These are phyloP conservation scores for Etheostoma spectabile DNA, from an alignment of 2,113 vertebrate genomes.

Conservation along the genomic window DNA sequence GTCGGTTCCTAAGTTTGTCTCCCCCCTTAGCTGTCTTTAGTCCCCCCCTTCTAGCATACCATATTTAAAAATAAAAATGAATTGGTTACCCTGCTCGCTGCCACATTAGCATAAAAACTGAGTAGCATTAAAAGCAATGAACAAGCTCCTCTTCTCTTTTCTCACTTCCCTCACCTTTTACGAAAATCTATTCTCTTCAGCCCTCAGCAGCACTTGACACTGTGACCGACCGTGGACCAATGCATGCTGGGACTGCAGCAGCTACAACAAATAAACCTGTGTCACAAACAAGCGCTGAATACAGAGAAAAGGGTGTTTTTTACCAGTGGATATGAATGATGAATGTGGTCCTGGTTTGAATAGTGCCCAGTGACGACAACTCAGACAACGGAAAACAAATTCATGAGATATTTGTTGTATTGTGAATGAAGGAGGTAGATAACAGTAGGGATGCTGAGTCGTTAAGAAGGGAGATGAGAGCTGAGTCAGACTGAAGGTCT, in stretches of 20 bases:
- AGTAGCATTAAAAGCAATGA: neutral
- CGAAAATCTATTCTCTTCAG: conserved; percentile 7
- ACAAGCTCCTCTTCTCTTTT: neutral
- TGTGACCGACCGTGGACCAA: neutral
- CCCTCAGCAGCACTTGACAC: conserved; percentile 10
- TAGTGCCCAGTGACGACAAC: conserved; percentile 58
- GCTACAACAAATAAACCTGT: conserved; percentile 44
- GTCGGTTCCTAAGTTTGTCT: too few species aligned
- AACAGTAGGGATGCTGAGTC: conserved; percentile 44
- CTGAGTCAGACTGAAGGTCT: conserved; percentile 34
- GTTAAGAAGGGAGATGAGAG: conserved; percentile 24
- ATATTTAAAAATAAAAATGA: too few species aligned
- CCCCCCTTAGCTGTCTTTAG: too few species aligned
- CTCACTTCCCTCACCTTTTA: neutral
- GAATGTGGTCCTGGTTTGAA: conserved; percentile 9
- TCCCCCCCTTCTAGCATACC: too few species aligned
- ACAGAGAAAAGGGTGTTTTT: conserved; percentile 12
- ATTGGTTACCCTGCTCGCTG: too few species aligned
- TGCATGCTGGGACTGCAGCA: conserved; percentile 77
- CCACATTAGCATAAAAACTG: neutral
- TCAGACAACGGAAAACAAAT: conserved; percentile 14
- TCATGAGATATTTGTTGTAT: conserved; percentile 3
- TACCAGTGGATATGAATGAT: conserved; percentile 23
- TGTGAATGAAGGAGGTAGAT: conserved; percentile 49
- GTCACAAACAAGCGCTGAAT: conserved; percentile 32